Percentiles rank a stretch among this genome's conserved stretches.
phyloP scores from a whole-genome alignment of 2,797 vertebrate species.

The Chiroxiphia lanceolata region DNA sequence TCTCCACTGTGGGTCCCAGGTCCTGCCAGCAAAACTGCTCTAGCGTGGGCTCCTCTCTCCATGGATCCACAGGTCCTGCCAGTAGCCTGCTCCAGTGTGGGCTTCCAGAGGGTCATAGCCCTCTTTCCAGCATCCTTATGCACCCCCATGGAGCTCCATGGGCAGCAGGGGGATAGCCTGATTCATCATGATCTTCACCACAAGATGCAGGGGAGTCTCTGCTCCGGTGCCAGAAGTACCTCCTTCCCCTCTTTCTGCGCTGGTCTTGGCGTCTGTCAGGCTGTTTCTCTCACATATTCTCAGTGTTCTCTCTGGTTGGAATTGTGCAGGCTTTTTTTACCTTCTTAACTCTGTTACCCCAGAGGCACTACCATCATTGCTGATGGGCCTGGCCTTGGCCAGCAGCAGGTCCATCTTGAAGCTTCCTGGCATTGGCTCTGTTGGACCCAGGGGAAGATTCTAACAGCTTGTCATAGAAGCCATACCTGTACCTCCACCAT shows the following conservation, averaged over 20 bases:
- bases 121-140: neutral
- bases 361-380: neutral
- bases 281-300: neutral
- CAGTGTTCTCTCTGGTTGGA: neutral
- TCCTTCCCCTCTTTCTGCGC: neutral
- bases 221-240: neutral
- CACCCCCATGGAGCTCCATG: neutral
- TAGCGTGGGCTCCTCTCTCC: neutral
- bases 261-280: neutral
- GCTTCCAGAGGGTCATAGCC: neutral
- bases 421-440: neutral
- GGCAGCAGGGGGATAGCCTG: neutral
- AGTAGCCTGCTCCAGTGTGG: neutral
- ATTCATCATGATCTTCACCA: neutral
- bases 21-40: neutral
- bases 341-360: neutral
- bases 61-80: neutral
- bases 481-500: neutral
- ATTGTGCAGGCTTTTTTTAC: fast-evolving
- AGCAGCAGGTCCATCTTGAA: neutral
- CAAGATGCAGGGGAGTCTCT: neutral
- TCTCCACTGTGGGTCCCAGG: neutral
- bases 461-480: neutral
- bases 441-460: neutral
- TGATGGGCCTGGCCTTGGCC: neutral